Evolutionary conservation across 2,113 vertebrate species (phyloP).

Genomic region (Sapajus apella): DNA sequence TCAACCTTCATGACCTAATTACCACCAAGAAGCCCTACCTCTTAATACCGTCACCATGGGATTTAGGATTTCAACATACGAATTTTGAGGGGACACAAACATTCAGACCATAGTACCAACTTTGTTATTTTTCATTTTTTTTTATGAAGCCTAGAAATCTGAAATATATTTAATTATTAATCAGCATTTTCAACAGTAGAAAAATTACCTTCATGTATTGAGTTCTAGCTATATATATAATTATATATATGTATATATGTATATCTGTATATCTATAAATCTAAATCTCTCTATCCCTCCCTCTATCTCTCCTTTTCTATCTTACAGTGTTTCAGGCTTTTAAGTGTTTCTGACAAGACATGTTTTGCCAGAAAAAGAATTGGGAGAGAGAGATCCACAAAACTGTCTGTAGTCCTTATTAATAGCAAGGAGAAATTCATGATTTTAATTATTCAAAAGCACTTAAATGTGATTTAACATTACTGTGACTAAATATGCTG

Average conservation of each 20-base stretch:
- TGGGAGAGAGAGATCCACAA: background rate
- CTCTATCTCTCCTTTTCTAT: background rate
- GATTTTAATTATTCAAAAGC: background rate
- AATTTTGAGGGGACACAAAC: no score
- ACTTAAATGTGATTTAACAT: background rate
- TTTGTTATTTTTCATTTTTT: background rate
- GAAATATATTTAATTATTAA: background rate
- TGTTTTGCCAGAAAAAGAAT: background rate
- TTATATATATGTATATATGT: background rate
- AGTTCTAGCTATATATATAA: background rate
- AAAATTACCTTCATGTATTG: background rate
- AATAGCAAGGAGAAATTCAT: background rate
- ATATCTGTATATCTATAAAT: background rate
- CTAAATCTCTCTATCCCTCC: background rate
- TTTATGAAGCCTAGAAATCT: background rate
- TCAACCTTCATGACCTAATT: background rate
- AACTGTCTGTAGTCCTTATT: background rate
- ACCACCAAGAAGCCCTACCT: background rate
- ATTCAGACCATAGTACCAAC: background rate
- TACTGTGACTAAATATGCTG: background rate
- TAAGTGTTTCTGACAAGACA: background rate
- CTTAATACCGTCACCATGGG: rapidly evolving
- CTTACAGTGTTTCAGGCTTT: background rate
- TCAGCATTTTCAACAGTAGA: background rate
- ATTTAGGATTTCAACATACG: background rate